These are phyloP conservation scores for Phrynocephalus versicolor DNA, from an alignment of 2,113 vertebrate genomes.

Conservation along the genomic window DNA sequence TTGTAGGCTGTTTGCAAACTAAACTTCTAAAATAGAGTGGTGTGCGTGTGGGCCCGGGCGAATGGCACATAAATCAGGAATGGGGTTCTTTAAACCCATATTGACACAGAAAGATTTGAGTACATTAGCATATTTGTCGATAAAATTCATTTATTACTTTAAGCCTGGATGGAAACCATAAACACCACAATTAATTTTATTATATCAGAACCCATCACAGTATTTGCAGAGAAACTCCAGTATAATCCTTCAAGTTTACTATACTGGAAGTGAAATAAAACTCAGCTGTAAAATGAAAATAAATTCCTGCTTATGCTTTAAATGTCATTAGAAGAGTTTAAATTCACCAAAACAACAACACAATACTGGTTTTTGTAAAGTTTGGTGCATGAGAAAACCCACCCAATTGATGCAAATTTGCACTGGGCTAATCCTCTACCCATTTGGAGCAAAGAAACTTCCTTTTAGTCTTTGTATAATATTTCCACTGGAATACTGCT, in stretches of 20 bases:
- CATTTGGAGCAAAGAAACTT: neutral
- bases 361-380: constrained; percentile 45
- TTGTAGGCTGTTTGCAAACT: neutral
- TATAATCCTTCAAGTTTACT: constrained; percentile 38
- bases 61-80: neutral
- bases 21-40: constrained; percentile 22
- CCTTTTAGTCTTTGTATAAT: neutral
- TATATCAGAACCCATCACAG: constrained; percentile 5
- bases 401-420: neutral
- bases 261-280: constrained; percentile 12
- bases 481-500: neutral
- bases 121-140: neutral
- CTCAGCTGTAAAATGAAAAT: constrained; percentile 36
- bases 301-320: constrained; percentile 42
- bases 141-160: neutral
- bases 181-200: neutral
- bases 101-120: neutral
- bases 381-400: constrained; percentile 41
- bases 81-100: neutral
- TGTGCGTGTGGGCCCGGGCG: too few relatives aligned
- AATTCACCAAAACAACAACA: constrained; percentile 43
- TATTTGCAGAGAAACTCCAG: constrained; percentile 6
- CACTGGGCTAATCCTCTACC: neutral
- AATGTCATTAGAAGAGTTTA: constrained; percentile 50
- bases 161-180: neutral